A percentile compares a stretch with the other conserved stretches of the same genome.
These are phyloP conservation scores for Erebia aethiops DNA, from an alignment of 2,888 invertebrate genomes.

Conservation along the genomic window DNA sequence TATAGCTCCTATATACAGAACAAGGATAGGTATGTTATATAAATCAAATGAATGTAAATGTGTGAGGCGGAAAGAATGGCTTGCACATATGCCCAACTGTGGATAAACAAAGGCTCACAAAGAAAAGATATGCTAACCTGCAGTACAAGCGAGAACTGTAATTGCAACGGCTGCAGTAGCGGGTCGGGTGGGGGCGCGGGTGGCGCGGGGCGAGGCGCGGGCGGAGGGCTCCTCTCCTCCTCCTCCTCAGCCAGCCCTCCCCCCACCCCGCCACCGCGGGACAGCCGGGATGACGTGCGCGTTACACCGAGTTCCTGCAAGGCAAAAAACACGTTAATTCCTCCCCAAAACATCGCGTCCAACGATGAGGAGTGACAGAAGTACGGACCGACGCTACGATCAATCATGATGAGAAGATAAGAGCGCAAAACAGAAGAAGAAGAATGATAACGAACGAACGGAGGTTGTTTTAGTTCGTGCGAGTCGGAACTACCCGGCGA, in stretches of 20 bases:
- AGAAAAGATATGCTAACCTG: conserved; percentile 69
- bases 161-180: conserved; percentile 90
- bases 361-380: background rate
- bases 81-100: no score
- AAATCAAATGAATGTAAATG: no score
- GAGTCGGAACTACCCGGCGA: no score
- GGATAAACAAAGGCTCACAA: no score
- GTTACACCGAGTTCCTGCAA: conserved; percentile 90
- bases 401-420: background rate
- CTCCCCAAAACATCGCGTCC: background rate
- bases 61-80: no score
- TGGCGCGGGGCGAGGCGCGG: conserved; percentile 46
- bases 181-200: conserved; percentile 67
- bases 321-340: background rate
- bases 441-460: no score
- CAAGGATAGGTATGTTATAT: no score
- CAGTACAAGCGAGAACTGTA: conserved; percentile 93
- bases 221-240: conserved; percentile 43
- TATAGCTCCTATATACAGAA: no score
- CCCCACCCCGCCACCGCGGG: conserved; percentile 81
- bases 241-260: conserved; percentile 42
- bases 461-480: no score
- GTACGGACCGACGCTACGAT: background rate
- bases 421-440: no score
- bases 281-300: conserved; percentile 89